Conservation (phyloP, 2,888 invertebrate species). For the Erannis defoliaria region DNA sequence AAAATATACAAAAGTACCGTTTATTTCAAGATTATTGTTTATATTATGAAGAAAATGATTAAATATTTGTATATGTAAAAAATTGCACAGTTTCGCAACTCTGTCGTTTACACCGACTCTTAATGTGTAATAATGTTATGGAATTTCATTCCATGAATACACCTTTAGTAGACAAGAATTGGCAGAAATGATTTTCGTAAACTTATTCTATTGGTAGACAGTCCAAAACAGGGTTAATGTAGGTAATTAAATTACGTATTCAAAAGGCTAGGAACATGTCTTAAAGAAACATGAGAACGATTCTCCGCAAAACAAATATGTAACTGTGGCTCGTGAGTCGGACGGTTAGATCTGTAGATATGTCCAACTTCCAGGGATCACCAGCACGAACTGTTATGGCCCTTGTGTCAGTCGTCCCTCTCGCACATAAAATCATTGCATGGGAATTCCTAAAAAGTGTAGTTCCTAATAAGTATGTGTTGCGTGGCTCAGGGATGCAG, state of each 20-base stretch:
- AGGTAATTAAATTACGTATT: conserved; percentile 66
- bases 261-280: conserved; percentile 71
- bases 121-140: conserved; percentile 46
- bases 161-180: conserved; percentile 48
- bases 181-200: conserved; percentile 50
- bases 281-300: conserved; percentile 49
- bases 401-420: background rate
- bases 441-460: too few relatives aligned
- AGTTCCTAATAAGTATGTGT: too few relatives aligned
- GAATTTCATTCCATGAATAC: conserved; percentile 72
- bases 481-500: too few relatives aligned
- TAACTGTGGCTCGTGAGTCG: conserved; percentile 55
- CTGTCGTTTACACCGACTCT: conserved; percentile 16
- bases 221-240: conserved; percentile 46
- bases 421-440: too few relatives aligned
- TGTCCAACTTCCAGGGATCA: conserved; percentile 49
- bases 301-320: conserved; percentile 43
- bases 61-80: conserved; percentile 34
- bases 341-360: conserved; percentile 67
- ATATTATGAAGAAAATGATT: conserved; percentile 31
- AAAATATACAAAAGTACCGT: conserved; percentile 54
- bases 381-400: conserved; percentile 37
- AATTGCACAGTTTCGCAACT: conserved; percentile 43
- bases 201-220: conserved; percentile 51
- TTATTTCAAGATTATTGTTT: conserved; percentile 24